A percentile compares a stretch with the other conserved stretches of the same genome.
Evolutionary conservation across 2,888 invertebrate genomes (phyloP).

Genomic region (Leucoma salicis): DNA sequence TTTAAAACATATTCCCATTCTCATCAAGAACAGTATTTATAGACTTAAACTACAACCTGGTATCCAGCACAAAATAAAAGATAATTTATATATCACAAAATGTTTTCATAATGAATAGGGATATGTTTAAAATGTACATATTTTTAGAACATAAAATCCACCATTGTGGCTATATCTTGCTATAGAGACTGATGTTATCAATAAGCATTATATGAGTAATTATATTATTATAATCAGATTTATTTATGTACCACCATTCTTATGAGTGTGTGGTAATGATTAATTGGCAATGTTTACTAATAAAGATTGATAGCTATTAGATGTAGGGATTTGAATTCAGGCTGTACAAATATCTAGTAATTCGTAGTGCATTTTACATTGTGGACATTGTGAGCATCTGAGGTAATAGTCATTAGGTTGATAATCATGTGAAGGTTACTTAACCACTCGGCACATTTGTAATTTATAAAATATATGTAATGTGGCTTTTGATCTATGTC

Average conservation of each 20-base stretch:
- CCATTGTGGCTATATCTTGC: slow-evolving; percentile 61
- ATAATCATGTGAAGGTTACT: slow-evolving; percentile 56
- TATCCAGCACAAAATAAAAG: slow-evolving; percentile 59
- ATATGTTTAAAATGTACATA: slow-evolving; percentile 55
- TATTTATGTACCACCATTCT: slow-evolving; percentile 43
- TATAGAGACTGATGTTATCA: slow-evolving; percentile 74
- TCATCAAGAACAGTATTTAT: slow-evolving; percentile 33
- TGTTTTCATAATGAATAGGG: slow-evolving; percentile 52
- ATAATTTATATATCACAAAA: slow-evolving; percentile 52
- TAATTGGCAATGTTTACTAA: slow-evolving; percentile 63
- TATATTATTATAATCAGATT: slow-evolving; percentile 35
- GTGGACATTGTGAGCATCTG: slow-evolving; percentile 67
- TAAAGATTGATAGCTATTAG: slow-evolving; percentile 76
- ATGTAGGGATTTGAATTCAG: slow-evolving; percentile 75
- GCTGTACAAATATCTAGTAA: slow-evolving; percentile 78
- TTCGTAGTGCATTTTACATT: slow-evolving; percentile 79
- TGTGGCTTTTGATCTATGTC: slow-evolving; percentile 30
- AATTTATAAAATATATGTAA: slow-evolving; percentile 39
- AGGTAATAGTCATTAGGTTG: slow-evolving; percentile 69
- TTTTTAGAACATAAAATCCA: slow-evolving; percentile 49
- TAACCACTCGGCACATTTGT: slow-evolving; percentile 49
- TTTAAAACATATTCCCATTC: slow-evolving; percentile 51
- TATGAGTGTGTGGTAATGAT: slow-evolving; percentile 42
- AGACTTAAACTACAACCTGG: slow-evolving; percentile 29
- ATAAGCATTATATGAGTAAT: slow-evolving; percentile 48